A percentile compares a stretch with the other conserved stretches of the same genome.
Conservation (phyloP, 2,888 invertebrate genomes). For the Drosophila aldrichi region DNA sequence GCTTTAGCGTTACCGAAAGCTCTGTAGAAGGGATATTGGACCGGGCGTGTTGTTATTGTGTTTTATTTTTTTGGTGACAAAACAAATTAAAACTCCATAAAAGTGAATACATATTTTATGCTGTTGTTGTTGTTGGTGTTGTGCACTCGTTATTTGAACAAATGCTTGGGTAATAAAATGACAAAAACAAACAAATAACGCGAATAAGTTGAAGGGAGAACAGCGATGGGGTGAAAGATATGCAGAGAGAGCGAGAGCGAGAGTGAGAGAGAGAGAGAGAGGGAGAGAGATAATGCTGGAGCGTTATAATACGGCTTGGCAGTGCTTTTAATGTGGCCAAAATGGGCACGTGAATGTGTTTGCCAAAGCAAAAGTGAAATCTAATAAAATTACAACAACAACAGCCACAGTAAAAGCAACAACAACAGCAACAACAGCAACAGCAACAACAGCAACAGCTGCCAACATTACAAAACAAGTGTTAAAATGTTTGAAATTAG, state of each 20-base stretch:
- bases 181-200: constrained; percentile 46
- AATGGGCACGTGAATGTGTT: constrained; percentile 34
- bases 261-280: not conserved
- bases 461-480: constrained; percentile 64
- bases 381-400: constrained; percentile 70
- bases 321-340: constrained; percentile 62
- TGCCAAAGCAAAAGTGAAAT: constrained; percentile 51
- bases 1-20: constrained; percentile 59
- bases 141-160: constrained; percentile 67
- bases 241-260: not conserved
- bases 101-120: constrained; percentile 73
- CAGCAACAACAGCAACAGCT: constrained; percentile 20
- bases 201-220: not conserved
- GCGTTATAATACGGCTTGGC: constrained; percentile 62
- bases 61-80: constrained; percentile 62
- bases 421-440: constrained; percentile 12
- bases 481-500: constrained; percentile 81
- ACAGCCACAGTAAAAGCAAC: constrained; percentile 35
- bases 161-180: constrained; percentile 72
- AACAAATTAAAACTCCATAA: constrained; percentile 80
- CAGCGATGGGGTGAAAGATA: not conserved
- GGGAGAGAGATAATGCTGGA: not conserved
- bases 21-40: constrained; percentile 66
- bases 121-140: constrained; percentile 48
- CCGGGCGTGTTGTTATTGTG: constrained; percentile 16